phyloP scores from a whole-genome alignment of 2,113 vertebrate genomes.

The Lasiurus borealis region DNA sequence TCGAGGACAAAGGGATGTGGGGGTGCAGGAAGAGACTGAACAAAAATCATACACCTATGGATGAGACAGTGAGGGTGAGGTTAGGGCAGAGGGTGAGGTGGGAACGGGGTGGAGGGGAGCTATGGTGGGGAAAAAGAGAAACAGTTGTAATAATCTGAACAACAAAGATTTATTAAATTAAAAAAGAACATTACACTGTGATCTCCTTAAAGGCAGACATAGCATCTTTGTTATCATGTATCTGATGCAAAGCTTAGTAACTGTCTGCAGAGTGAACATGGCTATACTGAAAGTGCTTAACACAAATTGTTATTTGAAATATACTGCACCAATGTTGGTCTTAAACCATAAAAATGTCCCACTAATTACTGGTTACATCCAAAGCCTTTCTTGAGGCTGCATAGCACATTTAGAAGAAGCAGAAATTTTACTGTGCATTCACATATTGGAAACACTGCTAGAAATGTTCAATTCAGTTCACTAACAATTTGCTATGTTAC shows the following conservation, averaged over 20 bases:
- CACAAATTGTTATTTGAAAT: conserved; percentile 33
- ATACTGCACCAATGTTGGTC: not conserved
- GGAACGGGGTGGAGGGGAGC: too few species aligned
- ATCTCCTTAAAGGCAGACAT: not conserved
- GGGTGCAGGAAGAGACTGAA: too few species aligned
- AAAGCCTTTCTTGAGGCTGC: not conserved
- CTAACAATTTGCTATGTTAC: conserved; percentile 52
- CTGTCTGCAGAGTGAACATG: not conserved
- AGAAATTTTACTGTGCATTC: not conserved
- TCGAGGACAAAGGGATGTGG: too few species aligned
- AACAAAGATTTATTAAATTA: too few species aligned
- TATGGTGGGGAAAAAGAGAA: too few species aligned
- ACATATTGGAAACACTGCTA: conserved; percentile 2
- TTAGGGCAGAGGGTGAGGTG: too few species aligned
- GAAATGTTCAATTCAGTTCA: conserved; percentile 32
- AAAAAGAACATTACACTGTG: not conserved
- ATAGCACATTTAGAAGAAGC: not conserved
- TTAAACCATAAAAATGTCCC: conserved; percentile 36
- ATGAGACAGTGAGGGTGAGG: too few species aligned
- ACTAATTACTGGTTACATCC: not conserved
- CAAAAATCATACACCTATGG: too few species aligned
- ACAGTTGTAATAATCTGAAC: too few species aligned
- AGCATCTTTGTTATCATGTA: not conserved
- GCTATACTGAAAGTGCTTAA: not conserved
- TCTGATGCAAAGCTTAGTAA: not conserved